phyloP scores from a whole-genome alignment of 2,797 vertebrate species.

The Silurus aristotelis region DNA sequence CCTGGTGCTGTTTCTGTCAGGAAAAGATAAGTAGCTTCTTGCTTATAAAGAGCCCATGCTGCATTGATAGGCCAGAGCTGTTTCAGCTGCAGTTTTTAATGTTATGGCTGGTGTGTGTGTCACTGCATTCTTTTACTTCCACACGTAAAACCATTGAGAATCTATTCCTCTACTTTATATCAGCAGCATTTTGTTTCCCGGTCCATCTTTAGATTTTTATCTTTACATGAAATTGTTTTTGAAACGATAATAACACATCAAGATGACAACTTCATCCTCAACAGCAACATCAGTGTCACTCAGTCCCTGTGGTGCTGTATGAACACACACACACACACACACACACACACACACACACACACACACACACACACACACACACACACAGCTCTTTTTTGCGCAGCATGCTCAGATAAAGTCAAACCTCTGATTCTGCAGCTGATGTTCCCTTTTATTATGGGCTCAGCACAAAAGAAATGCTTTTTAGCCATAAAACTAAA shows the following conservation, averaged over 20 bases:
- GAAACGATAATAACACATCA: background rate
- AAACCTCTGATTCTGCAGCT: slow-evolving; percentile 28
- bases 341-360: background rate
- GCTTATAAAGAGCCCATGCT: too few species aligned
- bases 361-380: slow-evolving; percentile 1
- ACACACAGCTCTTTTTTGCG: slow-evolving; percentile 10
- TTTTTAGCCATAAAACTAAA: slow-evolving; percentile 11
- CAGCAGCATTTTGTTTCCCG: background rate
- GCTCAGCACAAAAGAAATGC: background rate
- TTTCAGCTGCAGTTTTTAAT: too few species aligned
- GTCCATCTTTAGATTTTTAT: too few species aligned
- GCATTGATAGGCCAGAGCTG: too few species aligned
- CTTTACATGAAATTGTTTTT: background rate
- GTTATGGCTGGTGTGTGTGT: background rate
- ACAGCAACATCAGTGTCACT: background rate
- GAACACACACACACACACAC: background rate
- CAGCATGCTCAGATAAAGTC: slow-evolving; percentile 5
- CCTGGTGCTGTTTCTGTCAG: too few species aligned
- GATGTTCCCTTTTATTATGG: background rate
- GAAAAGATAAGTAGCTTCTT: too few species aligned
- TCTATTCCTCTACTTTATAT: background rate
- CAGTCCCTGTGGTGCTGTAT: background rate
- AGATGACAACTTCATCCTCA: background rate
- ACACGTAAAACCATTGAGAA: background rate
- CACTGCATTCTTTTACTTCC: background rate